phyloP scores from a whole-genome alignment of 2,113 vertebrate species.

The Ceyx cyanopectus region DNA sequence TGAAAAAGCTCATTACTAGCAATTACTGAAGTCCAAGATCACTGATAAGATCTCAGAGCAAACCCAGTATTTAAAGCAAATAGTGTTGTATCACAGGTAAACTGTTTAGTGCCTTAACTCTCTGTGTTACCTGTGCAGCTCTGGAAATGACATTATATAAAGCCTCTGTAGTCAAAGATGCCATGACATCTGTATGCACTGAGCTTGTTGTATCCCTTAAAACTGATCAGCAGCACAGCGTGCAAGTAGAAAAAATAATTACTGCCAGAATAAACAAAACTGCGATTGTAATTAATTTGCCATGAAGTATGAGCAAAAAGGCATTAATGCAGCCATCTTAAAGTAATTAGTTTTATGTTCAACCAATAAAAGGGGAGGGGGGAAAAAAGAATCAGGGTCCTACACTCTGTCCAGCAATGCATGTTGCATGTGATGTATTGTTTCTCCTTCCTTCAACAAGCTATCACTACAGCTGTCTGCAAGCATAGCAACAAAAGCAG shows the following conservation, averaged over 20 bases:
- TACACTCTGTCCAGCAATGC: conserved; percentile 8
- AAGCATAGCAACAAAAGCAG: conserved; percentile 73
- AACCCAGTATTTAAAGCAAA: conserved; percentile 10
- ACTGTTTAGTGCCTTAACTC: conserved; percentile 19
- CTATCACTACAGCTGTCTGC: conserved; percentile 53
- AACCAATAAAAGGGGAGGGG: not conserved
- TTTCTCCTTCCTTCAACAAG: conserved; percentile 54
- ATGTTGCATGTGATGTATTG: conserved; percentile 53
- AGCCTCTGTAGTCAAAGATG: conserved; percentile 42
- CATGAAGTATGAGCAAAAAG: conserved; percentile 39
- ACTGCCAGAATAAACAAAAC: conserved; percentile 47
- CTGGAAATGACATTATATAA: not conserved
- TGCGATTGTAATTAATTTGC: conserved; percentile 33
- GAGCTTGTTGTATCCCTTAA: conserved; percentile 41
- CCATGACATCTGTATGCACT: conserved; percentile 57
- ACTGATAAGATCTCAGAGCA: conserved; percentile 38
- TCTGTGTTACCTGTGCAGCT: conserved; percentile 23
- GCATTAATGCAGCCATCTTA: conserved; percentile 32
- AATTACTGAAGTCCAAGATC: conserved; percentile 66
- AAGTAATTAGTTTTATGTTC: conserved; percentile 30
- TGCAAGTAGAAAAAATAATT: conserved; percentile 41
- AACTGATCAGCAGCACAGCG: conserved; percentile 34
- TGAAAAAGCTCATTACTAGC: conserved; percentile 67
- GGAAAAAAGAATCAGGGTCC: not conserved
- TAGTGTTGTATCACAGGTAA: not conserved